phyloP scores from a whole-genome alignment of 2,888 invertebrate genomes.

The Deilephila elpenor region DNA sequence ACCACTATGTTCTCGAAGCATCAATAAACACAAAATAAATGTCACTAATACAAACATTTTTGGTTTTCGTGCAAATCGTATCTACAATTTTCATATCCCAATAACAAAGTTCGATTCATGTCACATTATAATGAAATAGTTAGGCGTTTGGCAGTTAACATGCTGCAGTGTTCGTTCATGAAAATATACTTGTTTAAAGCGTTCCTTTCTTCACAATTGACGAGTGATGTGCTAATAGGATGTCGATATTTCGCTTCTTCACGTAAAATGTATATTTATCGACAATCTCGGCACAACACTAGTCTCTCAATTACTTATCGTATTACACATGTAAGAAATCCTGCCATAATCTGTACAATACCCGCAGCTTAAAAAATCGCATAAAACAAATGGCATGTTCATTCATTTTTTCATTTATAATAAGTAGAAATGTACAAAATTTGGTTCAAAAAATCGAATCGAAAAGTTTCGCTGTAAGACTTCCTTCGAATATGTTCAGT shows the following conservation, averaged over 20 bases:
- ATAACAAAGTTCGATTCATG: slow-evolving; percentile 49
- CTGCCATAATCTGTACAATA: background rate
- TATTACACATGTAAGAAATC: background rate
- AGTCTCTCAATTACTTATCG: slow-evolving; percentile 11
- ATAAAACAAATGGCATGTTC: slow-evolving; percentile 17
- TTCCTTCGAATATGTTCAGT: slow-evolving; percentile 49
- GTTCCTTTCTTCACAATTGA: background rate
- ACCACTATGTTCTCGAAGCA: slow-evolving; percentile 33
- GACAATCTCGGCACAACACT: slow-evolving; percentile 13
- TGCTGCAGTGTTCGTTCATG: background rate
- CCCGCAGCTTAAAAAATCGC: background rate
- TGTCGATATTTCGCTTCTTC: slow-evolving; percentile 2
- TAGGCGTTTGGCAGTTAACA: slow-evolving; percentile 12
- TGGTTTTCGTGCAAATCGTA: slow-evolving; percentile 68
- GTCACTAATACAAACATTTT: slow-evolving; percentile 71
- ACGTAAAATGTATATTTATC: slow-evolving; percentile 5
- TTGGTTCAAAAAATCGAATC: slow-evolving; percentile 51
- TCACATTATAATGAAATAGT: slow-evolving; percentile 6
- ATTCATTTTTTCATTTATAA: background rate
- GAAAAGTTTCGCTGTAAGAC: slow-evolving; percentile 47
- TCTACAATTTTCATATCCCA: slow-evolving; percentile 67
- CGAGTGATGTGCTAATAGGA: background rate
- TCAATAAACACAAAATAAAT: slow-evolving; percentile 47
- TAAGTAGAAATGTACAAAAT: slow-evolving; percentile 59
- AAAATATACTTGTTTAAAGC: background rate